A percentile compares a stretch with the other conserved stretches of the same genome.
These are phyloP conservation scores for Macaria liturata DNA, from an alignment of 2,888 invertebrate species.

Conservation along the genomic window DNA sequence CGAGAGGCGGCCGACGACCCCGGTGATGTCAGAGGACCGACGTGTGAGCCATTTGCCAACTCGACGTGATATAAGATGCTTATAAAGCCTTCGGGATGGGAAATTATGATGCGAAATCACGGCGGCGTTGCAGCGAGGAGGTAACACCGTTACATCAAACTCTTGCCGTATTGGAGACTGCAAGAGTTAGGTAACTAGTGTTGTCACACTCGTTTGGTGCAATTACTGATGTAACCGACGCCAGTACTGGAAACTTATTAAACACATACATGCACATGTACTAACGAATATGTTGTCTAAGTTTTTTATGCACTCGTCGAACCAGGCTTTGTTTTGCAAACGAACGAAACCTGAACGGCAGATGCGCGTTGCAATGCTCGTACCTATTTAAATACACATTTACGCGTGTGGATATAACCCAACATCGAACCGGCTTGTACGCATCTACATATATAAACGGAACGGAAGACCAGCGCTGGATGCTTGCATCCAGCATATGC, in stretches of 20 bases:
- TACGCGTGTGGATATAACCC: constrained; percentile 1
- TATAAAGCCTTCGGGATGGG: constrained; percentile 51
- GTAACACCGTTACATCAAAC: constrained; percentile 64
- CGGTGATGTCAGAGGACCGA: constrained; percentile 62
- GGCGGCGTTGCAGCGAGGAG: constrained; percentile 45
- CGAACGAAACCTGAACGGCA: constrained; percentile 34
- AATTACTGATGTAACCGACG: constrained; percentile 67
- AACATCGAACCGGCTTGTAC: constrained; percentile 8
- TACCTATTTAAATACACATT: neutral
- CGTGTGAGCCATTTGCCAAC: constrained; percentile 51
- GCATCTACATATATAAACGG: constrained; percentile 5
- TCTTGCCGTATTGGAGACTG: constrained; percentile 58
- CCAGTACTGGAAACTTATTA: constrained; percentile 37
- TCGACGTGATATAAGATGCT: constrained; percentile 47
- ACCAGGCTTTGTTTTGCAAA: constrained; percentile 19
- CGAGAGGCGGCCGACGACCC: constrained; percentile 66
- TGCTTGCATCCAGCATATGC: no score
- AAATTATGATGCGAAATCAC: constrained; percentile 58
- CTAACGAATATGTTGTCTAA: constrained; percentile 24
- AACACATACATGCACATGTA: constrained; percentile 13
- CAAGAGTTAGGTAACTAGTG: constrained; percentile 74
- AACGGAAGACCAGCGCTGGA: no score
- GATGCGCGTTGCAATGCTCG: constrained; percentile 23
- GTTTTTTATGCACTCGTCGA: constrained; percentile 20
- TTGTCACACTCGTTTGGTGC: constrained; percentile 74